These are phyloP conservation scores for Ormyrus pomaceus DNA, from an alignment of 2,888 invertebrate species.

Conservation along the genomic window DNA sequence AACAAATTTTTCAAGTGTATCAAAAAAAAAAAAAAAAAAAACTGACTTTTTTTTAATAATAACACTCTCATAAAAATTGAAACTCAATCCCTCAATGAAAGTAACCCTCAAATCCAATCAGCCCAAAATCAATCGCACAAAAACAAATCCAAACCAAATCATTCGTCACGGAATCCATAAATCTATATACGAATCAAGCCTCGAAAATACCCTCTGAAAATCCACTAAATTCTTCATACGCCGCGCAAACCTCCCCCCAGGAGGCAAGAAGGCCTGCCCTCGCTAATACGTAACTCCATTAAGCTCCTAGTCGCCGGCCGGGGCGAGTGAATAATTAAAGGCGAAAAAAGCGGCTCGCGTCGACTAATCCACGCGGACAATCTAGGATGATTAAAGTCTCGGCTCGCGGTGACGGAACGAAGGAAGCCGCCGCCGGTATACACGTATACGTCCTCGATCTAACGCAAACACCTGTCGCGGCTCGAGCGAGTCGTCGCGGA, in stretches of 20 bases:
- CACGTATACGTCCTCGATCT: slow-evolving; percentile 3
- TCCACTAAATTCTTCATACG: slow-evolving; percentile 11
- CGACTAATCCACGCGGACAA: slow-evolving; percentile 35
- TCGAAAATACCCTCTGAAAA: neutral
- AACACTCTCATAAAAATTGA: neutral
- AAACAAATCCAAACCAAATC: slow-evolving; percentile 17
- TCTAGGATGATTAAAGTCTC: slow-evolving; percentile 44
- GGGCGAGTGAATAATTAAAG: slow-evolving; percentile 29
- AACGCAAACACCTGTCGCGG: slow-evolving; percentile 52
- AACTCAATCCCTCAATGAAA: neutral
- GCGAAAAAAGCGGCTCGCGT: slow-evolving; percentile 8
- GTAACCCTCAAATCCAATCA: neutral
- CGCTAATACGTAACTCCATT: slow-evolving; percentile 1
- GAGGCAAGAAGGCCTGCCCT: neutral
- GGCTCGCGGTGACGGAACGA: neutral
- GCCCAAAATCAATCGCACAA: neutral
- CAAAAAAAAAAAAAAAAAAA: too few species aligned
- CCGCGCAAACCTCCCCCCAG: too few species aligned
- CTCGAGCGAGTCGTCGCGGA: neutral
- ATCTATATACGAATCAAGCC: neutral
- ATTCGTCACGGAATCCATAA: neutral
- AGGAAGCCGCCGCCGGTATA: too few species aligned
- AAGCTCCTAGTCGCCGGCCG: neutral
- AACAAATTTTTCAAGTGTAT: too few species aligned
- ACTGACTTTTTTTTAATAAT: too few species aligned